Evolutionary conservation across 1,140 invertebrate species (phyloP).

Genomic region (Habropoda laboriosa): DNA sequence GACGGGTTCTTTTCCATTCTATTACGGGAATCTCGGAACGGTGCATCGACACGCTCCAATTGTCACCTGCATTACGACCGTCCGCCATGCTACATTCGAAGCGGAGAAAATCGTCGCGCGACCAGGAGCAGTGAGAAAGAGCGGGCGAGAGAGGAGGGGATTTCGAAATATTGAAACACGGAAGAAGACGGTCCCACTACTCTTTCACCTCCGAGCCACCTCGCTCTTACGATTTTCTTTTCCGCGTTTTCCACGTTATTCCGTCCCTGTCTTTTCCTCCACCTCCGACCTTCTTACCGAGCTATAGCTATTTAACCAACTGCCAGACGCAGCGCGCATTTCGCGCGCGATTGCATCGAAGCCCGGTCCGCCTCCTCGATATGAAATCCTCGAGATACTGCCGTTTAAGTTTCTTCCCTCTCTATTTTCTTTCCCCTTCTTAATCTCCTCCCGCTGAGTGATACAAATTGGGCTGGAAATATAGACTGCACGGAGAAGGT

Average conservation of each 20-base stretch:
- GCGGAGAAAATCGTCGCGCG: constrained; percentile 41
- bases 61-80: constrained; percentile 64
- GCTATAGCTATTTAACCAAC: constrained; percentile 53
- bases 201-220: constrained; percentile 36
- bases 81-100: constrained; percentile 24
- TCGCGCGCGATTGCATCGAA: constrained; percentile 38
- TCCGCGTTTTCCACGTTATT: constrained; percentile 15
- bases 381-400: constrained; percentile 31
- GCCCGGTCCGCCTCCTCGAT: background rate
- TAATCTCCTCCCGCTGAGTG: constrained; percentile 9
- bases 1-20: constrained; percentile 59
- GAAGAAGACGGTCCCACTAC: constrained; percentile 54
- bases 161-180: constrained; percentile 72
- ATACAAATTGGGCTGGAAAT: background rate
- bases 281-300: background rate
- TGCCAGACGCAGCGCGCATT: constrained; percentile 35
- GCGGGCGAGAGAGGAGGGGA: background rate
- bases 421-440: background rate
- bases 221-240: constrained; percentile 42
- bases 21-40: constrained; percentile 64
- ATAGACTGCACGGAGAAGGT: background rate
- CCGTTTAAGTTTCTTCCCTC: constrained; percentile 6
- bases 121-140: background rate
- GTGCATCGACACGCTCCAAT: constrained; percentile 68
- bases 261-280: constrained; percentile 6